These are phyloP conservation scores for Plectus sambesii DNA, from an alignment of 1,140 invertebrate genomes.

Conservation along the genomic window DNA sequence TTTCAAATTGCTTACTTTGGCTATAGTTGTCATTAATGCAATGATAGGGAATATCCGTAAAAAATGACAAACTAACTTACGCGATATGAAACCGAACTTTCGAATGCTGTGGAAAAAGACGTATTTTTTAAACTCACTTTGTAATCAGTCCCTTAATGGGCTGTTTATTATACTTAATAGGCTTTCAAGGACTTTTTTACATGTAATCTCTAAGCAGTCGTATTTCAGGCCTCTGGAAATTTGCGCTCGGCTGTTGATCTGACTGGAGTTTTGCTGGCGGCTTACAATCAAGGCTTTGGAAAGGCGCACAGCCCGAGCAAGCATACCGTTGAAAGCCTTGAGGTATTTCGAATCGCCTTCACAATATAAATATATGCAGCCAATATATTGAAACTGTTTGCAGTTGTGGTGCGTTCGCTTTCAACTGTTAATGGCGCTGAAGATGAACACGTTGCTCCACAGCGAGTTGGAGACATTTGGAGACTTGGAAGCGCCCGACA, in stretches of 20 bases:
- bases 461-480: constrained; percentile 33
- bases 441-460: constrained; percentile 26
- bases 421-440: constrained; percentile 30
- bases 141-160: not conserved
- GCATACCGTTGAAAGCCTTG: constrained; percentile 1
- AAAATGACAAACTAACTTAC: too few species aligned
- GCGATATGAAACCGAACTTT: too few species aligned
- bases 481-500: constrained; percentile 35
- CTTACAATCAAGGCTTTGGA: constrained; percentile 21
- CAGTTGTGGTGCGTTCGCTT: constrained; percentile 35
- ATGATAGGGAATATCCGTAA: too few species aligned
- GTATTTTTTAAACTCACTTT: too few species aligned
- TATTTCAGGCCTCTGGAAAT: constrained; percentile 13
- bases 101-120: too few species aligned
- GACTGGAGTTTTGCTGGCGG: constrained; percentile 17
- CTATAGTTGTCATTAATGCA: too few species aligned
- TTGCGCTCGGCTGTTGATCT: constrained; percentile 18
- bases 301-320: constrained; percentile 13
- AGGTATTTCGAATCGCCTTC: constrained; percentile 11
- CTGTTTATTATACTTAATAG: too few species aligned
- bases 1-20: too few species aligned
- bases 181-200: too few species aligned
- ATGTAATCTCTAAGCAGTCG: too few species aligned
- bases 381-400: too few species aligned
- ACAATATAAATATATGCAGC: constrained; percentile 17